Evolutionary conservation across 2,113 vertebrate species (phyloP).

Genomic region (Saguinus midas): DNA sequence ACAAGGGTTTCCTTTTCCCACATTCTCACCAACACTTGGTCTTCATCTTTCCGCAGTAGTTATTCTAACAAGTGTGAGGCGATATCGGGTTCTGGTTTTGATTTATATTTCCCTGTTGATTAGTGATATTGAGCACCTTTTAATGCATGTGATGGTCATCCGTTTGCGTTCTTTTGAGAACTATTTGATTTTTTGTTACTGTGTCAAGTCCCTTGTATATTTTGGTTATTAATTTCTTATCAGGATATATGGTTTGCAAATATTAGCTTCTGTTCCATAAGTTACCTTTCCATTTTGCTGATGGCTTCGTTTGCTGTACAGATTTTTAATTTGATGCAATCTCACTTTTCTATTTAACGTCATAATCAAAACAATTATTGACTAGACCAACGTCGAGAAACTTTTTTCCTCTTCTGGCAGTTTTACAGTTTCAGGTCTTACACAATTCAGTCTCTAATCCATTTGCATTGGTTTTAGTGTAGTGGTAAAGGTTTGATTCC

Average conservation of each 20-base stretch:
- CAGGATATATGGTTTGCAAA: not conserved
- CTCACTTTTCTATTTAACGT: not conserved
- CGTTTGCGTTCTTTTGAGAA: not conserved
- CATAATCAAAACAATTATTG: not conserved
- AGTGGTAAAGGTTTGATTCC: not conserved
- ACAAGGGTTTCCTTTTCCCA: not conserved
- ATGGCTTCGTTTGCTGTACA: not conserved
- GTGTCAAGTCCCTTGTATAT: not conserved
- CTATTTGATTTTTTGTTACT: not conserved
- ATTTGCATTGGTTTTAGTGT: not conserved
- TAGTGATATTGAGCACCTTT: not conserved
- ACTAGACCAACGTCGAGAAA: not conserved
- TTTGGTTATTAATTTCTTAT: not conserved
- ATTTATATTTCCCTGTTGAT: not conserved
- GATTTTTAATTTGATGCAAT: not conserved
- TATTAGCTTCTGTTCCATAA: not conserved
- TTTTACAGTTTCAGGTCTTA: not conserved
- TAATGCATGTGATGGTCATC: not conserved
- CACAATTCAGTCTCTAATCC: not conserved
- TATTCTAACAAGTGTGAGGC: not conserved
- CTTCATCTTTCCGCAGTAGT: not conserved
- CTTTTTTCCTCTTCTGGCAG: not conserved
- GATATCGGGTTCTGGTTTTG: not conserved
- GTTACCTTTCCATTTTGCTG: not conserved
- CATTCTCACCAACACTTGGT: not conserved